A percentile compares a stretch with the other conserved stretches of the same genome.
These are phyloP conservation scores for Heterotis niloticus DNA, from an alignment of 2,113 vertebrate species.

Conservation along the genomic window DNA sequence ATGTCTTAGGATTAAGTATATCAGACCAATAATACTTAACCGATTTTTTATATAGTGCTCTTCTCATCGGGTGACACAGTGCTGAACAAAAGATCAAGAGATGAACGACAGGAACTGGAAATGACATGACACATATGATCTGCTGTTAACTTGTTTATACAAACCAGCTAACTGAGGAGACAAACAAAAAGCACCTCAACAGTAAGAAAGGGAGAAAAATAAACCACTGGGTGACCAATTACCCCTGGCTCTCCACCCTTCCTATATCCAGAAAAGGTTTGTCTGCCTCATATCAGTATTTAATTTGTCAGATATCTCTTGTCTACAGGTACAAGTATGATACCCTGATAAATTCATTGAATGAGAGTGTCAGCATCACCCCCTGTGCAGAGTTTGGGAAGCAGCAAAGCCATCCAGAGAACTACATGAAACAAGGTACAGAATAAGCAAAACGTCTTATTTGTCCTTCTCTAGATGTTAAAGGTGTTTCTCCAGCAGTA, in stretches of 20 bases:
- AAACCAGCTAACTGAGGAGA: too few relatives aligned
- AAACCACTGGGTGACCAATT: neutral
- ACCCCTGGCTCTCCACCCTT: neutral
- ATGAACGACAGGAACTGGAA: neutral
- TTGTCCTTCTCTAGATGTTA: neutral
- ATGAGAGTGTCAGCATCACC: conserved; percentile 44
- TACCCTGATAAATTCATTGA: conserved; percentile 48
- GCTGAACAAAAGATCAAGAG: neutral
- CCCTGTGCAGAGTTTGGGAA: conserved; percentile 46
- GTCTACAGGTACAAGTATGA: conserved; percentile 59
- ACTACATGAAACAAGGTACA: conserved; percentile 40
- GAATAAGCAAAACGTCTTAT: neutral
- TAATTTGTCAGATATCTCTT: neutral
- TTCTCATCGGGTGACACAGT: too few relatives aligned
- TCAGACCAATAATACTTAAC: too few relatives aligned
- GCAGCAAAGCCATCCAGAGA: neutral
- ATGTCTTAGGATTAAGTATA: neutral
- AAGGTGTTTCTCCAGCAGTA: neutral
- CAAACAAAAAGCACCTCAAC: neutral
- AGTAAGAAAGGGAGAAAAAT: neutral
- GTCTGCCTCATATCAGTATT: too few relatives aligned
- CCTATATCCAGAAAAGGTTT: neutral
- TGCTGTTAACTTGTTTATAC: too few relatives aligned
- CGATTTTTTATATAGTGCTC: too few relatives aligned
- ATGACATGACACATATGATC: too few relatives aligned